phyloP scores from a whole-genome alignment of 2,797 vertebrate species.

The Chrysocyon brachyurus region DNA sequence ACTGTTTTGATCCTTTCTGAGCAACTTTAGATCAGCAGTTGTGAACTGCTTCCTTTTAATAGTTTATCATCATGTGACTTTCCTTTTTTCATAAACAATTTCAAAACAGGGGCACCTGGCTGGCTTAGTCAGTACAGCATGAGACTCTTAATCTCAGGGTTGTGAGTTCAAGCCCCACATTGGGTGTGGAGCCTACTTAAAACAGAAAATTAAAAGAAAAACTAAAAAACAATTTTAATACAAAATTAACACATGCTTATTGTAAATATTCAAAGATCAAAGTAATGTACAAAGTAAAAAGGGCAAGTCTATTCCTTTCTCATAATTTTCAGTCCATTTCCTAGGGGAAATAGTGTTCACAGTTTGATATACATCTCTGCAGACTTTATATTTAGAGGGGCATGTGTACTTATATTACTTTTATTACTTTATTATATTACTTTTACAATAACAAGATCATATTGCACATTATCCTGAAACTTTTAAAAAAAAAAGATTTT shows the following conservation, averaged over 20 bases:
- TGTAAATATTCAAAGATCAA: conserved; percentile 30
- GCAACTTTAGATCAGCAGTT: not conserved
- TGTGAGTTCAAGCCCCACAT: not conserved
- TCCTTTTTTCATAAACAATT: conserved; percentile 37
- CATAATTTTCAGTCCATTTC: not conserved
- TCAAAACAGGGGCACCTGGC: not conserved
- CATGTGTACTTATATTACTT: not conserved
- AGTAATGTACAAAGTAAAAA: not conserved
- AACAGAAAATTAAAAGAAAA: not conserved
- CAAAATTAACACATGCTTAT: conserved; percentile 15
- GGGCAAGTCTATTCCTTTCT: not conserved
- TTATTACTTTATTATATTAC: conserved; percentile 16
- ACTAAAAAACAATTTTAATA: not conserved
- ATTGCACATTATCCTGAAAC: not conserved
- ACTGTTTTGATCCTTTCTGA: not conserved
- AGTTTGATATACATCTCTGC: conserved; percentile 29
- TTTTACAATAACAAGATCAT: conserved; percentile 11
- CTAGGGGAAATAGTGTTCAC: not conserved
- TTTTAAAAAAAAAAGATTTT: not conserved
- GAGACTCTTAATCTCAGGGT: not conserved
- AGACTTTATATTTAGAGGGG: not conserved
- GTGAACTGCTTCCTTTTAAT: not conserved
- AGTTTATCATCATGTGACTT: conserved; percentile 9
- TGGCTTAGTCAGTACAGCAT: not conserved
- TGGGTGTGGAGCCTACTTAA: not conserved